Base-by-base conservation (phyloP, 2,797 vertebrate species). In the Pipistrellus pipistrellus region DNA sequence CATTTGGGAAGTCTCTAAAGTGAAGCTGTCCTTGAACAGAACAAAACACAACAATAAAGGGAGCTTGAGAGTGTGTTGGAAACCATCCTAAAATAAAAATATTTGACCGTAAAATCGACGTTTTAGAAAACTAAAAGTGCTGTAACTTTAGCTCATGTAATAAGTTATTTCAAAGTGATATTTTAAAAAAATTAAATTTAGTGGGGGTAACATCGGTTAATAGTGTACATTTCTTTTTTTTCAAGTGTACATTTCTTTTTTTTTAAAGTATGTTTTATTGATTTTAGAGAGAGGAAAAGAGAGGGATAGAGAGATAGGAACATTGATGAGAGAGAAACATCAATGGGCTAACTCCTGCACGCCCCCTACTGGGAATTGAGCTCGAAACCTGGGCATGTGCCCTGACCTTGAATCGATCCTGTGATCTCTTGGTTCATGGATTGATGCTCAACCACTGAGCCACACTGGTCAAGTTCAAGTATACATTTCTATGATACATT, bases 1-100 rank as follows among this genome's bases (percentile, higher is more conserved):
- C 41, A 76, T 94, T 88, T 92, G 84, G 62, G 44, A 83, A 32
- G 48, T 83, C 64, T 95, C 44, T 92, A 77, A 90, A 90, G 21
- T 71, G 46, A 94, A 91, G 51, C 59, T 80, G 20, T 82, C 76
- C 68, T 93, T 95, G 91, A 83, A 53, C 21, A 68, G 64, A 83
- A 59, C 57, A n/a, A 62, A 72, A 57, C 30, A 76, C 73, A 80
- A 83, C 12, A 68, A 73, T 46, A 91, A 89, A 78, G 18, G 12
- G 30, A 89, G 53, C 78, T 90, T 78, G 38, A 86, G 30, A 87
- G 41, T 76, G 15, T 83, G n/a, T 57, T 76, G 41, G 72, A 86
- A 87, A 91, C 13, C 21, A 53, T 71, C 20, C 71, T 66, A 20
- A 89, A 87, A 87, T 78, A 48, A 92, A 94, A 90, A 48, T 20